phyloP scores from a whole-genome alignment of 2,797 vertebrate species.

The Sternotherus odoratus region DNA sequence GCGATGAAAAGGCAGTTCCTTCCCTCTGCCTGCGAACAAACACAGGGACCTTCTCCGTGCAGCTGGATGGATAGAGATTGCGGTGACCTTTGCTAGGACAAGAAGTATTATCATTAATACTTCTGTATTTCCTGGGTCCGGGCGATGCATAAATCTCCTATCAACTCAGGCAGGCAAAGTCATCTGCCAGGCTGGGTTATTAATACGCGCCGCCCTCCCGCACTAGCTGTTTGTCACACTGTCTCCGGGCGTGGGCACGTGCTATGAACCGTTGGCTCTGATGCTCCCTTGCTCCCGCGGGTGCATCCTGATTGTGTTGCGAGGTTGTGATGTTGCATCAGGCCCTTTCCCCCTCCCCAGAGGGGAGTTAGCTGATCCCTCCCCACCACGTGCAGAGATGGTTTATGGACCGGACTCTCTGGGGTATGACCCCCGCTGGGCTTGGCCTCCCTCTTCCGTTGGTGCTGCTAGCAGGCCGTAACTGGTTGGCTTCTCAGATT shows the following conservation, averaged over 20 bases:
- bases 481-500: not conserved
- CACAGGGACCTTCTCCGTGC: conserved; percentile 28
- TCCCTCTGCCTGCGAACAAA: not conserved
- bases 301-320: not conserved
- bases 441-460: not conserved
- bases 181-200: conserved; percentile 52
- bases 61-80: conserved; percentile 77
- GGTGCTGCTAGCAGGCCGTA: fast-evolving
- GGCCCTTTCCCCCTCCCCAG: fast-evolving
- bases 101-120: conserved; percentile 76
- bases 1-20: conserved; percentile 48
- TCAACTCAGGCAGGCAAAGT: conserved; percentile 53
- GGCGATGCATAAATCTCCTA: conserved; percentile 72
- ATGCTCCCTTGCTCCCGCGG: not conserved
- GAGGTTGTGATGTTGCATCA: not conserved
- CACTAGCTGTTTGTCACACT: not conserved
- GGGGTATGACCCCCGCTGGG: not conserved
- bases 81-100: conserved; percentile 79
- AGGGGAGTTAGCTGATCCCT: not conserved
- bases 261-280: no score
- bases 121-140: conserved; percentile 62
- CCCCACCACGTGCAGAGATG: not conserved
- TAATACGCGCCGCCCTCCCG: conserved; percentile 11
- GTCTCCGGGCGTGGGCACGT: fast-evolving
- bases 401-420: not conserved